These are phyloP conservation scores for Achlya flavicornis DNA, from an alignment of 2,888 invertebrate genomes.

Conservation along the genomic window DNA sequence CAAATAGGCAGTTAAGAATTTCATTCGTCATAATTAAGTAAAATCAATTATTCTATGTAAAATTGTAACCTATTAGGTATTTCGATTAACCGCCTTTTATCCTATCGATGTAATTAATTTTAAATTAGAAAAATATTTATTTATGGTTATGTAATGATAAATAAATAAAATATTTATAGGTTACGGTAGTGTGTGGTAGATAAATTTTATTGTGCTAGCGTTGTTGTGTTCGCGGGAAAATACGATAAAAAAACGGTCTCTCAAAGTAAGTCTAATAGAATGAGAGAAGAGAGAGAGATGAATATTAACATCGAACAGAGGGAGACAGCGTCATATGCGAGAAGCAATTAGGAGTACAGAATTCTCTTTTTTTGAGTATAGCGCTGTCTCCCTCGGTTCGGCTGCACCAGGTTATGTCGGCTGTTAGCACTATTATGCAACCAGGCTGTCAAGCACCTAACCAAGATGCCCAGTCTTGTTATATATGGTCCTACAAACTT, in stretches of 20 bases:
- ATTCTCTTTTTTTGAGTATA: too few species aligned
- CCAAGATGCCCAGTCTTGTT: too few species aligned
- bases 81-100: constrained; percentile 45
- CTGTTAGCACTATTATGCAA: too few species aligned
- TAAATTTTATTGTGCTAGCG: background rate
- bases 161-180: constrained; percentile 12
- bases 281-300: too few species aligned
- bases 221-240: background rate
- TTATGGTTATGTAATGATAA: constrained; percentile 24
- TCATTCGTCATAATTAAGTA: constrained; percentile 17
- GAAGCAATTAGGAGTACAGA: too few species aligned
- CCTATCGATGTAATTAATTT: constrained; percentile 23
- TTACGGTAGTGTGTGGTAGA: constrained; percentile 14
- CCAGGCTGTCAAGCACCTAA: too few species aligned
- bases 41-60: constrained; percentile 36
- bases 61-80: constrained; percentile 36
- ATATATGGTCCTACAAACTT: too few species aligned
- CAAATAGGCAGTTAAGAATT: constrained; percentile 6
- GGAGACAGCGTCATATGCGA: too few species aligned
- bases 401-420: too few species aligned
- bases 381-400: too few species aligned
- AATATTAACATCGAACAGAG: too few species aligned
- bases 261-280: too few species aligned
- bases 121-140: constrained; percentile 31
- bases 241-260: background rate